Base-by-base conservation (phyloP, 1,140 invertebrate species). In the Brachionus paranguensis region DNA sequence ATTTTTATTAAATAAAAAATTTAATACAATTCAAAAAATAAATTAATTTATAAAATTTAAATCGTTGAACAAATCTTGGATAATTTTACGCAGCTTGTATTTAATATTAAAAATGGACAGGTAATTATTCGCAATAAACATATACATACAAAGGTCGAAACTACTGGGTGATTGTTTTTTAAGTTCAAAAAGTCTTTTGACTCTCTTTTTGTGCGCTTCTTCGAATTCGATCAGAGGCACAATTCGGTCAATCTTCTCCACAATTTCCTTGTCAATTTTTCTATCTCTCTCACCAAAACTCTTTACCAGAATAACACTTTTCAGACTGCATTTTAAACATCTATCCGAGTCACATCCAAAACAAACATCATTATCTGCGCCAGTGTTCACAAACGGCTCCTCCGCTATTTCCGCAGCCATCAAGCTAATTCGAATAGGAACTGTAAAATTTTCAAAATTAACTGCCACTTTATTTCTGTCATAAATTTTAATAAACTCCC, bases 41-140 rank as follows among this genome's bases (percentile, higher is more conserved):
- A 43, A 72, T 20, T 72, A 68, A 41, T 17, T 17, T 43, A 41
- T 11, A 43, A 72, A 72, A 76, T 76, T 50, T 53, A 76, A 29
- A 76, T 76, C 72, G 27, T 50, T 76, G 43, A 76, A 76, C n/a
- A 76, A 76, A 50, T 76, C 72, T 50, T 76, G 43, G 1, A 76
- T 10, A 27, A 76, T 50, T 76, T 76, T 76, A 10, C 72, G 17
- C 27, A 76, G 27, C 14, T 76, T 76, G 14, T 50, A 76, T 50
- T 76, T 76, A 37, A 50, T 50, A 47, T 50, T 76, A 76, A 76
- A 76, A 24, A 47, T 29, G 24, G 43, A 50, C 20, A 76, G 14
- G 43, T 29, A 76, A 27, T 50, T 76, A n/a, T 20, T 27, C 7
- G 27, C 43, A 50, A 76, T 27, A 29, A 50, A 76, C 17, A 27